Evolutionary conservation across 2,888 invertebrate genomes (phyloP).

Genomic region (Marasmarcha lunaedactyla): DNA sequence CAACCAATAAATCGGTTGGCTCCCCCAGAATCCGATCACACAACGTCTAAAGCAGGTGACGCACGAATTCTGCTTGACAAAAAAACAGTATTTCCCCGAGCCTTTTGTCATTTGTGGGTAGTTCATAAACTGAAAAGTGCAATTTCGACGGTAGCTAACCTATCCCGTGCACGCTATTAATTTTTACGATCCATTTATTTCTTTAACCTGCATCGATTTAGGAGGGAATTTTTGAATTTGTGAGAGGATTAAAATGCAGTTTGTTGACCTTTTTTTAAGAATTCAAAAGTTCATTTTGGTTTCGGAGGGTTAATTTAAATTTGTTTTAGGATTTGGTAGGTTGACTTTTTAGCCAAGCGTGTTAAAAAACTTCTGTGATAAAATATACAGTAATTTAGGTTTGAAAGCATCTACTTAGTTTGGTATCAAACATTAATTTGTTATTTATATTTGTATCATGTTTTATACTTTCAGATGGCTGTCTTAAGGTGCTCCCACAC

Average conservation of each 20-base stretch:
- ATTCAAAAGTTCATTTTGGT: too few species aligned
- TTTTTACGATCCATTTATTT: slow-evolving; percentile 66
- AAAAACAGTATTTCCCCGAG: slow-evolving; percentile 7
- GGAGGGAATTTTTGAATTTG: slow-evolving; percentile 24
- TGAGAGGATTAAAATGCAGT: too few species aligned
- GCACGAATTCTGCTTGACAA: slow-evolving; percentile 45
- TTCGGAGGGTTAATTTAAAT: too few species aligned
- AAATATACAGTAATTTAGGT: too few species aligned
- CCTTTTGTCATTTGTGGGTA: slow-evolving; percentile 29
- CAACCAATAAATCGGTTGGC: neutral
- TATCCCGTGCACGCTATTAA: slow-evolving; percentile 53
- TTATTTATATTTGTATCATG: too few species aligned
- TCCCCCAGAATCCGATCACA: slow-evolving; percentile 50
- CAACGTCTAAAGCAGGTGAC: slow-evolving; percentile 60
- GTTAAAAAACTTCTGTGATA: too few species aligned
- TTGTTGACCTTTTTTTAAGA: slow-evolving; percentile 4
- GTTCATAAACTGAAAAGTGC: slow-evolving; percentile 54
- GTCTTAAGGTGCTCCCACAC: too few species aligned
- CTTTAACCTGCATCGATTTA: slow-evolving; percentile 65
- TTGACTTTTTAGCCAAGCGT: too few species aligned
- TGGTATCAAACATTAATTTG: too few species aligned
- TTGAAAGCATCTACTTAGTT: too few species aligned
- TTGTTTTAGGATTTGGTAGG: too few species aligned
- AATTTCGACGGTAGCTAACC: slow-evolving; percentile 32
- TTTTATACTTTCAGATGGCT: too few species aligned